phyloP scores from a whole-genome alignment of 2,888 invertebrate genomes.

The Unio delphinus region DNA sequence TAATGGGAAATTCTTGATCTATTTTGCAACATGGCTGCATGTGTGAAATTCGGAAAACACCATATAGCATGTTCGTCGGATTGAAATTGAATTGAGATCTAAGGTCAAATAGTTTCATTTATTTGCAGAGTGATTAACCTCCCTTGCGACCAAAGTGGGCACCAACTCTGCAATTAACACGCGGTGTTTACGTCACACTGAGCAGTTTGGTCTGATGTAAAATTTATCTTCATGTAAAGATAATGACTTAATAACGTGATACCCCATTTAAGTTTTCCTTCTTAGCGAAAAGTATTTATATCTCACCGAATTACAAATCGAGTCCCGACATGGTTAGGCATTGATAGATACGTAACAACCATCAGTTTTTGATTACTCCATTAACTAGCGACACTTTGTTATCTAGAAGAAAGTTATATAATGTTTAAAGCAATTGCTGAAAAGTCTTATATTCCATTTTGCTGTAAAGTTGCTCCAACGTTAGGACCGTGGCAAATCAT shows the following conservation, averaged over 20 bases:
- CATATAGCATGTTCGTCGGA: constrained; percentile 33
- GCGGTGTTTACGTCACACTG: too few relatives aligned
- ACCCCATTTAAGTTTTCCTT: constrained; percentile 19
- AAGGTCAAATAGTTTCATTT: constrained; percentile 42
- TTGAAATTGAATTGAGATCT: constrained; percentile 38
- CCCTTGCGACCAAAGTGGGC: constrained; percentile 12
- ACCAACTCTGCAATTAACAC: constrained; percentile 26
- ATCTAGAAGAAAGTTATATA: too few relatives aligned
- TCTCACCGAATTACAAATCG: too few relatives aligned
- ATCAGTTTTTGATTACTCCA: too few relatives aligned
- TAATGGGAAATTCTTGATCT: constrained; percentile 42
- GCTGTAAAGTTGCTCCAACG: too few relatives aligned
- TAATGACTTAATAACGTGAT: constrained; percentile 42
- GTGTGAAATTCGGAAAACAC: constrained; percentile 36
- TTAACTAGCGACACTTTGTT: too few relatives aligned
- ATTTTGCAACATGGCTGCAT: constrained; percentile 36
- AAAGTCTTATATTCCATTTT: too few relatives aligned
- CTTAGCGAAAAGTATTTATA: constrained; percentile 26
- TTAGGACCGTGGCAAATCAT: too few relatives aligned
- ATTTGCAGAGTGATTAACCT: constrained; percentile 12
- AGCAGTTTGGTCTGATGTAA: too few relatives aligned
- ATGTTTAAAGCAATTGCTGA: too few relatives aligned
- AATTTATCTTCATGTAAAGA: constrained; percentile 14
- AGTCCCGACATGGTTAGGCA: too few relatives aligned
- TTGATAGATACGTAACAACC: too few relatives aligned